phyloP scores from a whole-genome alignment of 2,888 invertebrate species.

The Tryphoninae sp. region DNA sequence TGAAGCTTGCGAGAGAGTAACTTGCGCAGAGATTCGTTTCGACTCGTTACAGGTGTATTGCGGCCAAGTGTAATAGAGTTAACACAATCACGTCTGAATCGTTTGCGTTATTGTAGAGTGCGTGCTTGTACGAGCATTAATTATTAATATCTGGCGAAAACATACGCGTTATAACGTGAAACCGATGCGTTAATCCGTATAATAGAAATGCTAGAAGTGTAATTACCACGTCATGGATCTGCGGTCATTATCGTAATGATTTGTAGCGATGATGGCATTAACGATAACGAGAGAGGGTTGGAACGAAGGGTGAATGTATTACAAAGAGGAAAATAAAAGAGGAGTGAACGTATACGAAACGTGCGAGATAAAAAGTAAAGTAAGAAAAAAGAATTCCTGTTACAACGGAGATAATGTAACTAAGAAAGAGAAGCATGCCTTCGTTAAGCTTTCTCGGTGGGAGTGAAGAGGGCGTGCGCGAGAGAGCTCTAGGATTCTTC shows the following conservation, averaged over 20 bases:
- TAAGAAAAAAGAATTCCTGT: neutral
- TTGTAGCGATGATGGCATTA: constrained; percentile 2
- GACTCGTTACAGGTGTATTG: neutral
- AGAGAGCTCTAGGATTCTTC: neutral
- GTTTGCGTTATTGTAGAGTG: neutral
- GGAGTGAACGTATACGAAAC: neutral
- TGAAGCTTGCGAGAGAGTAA: constrained; percentile 1
- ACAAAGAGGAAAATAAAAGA: neutral
- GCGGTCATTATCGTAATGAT: neutral
- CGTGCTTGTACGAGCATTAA: neutral
- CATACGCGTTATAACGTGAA: neutral
- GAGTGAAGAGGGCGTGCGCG: neutral
- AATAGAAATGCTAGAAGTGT: constrained; percentile 13
- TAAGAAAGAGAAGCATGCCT: constrained; percentile 14
- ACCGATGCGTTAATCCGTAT: neutral
- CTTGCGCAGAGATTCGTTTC: neutral
- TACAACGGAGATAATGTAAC: neutral
- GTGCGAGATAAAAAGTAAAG: neutral
- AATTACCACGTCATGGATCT: constrained; percentile 5
- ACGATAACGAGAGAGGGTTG: constrained; percentile 17
- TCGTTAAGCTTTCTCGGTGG: constrained; percentile 14
- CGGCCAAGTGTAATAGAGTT: neutral
- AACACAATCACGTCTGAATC: neutral
- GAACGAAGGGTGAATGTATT: neutral
- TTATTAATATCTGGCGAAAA: neutral